phyloP scores from a whole-genome alignment of 2,797 vertebrate species.

The Alca torda region DNA sequence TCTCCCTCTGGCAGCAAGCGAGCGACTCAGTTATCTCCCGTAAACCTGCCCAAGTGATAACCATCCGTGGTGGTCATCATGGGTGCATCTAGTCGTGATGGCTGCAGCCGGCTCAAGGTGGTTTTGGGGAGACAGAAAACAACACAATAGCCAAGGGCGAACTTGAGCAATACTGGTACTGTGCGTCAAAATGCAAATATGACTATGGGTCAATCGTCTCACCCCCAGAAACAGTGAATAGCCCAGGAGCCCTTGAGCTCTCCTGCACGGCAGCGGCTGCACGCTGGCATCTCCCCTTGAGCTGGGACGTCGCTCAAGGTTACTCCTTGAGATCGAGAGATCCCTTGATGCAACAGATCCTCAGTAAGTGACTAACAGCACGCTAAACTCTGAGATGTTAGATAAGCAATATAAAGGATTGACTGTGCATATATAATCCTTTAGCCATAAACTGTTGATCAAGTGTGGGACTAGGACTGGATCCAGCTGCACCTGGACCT shows the following conservation, averaged over 20 bases:
- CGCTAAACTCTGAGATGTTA: neutral
- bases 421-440: neutral
- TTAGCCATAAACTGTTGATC: neutral
- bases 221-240: neutral
- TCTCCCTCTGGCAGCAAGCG: neutral
- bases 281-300: neutral
- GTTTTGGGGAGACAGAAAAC: neutral
- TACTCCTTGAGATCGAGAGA: neutral
- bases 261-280: neutral
- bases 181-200: neutral
- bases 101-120: neutral
- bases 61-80: neutral
- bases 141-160: neutral
- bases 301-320: neutral
- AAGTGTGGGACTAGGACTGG: neutral
- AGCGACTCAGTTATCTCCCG: neutral
- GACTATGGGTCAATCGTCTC: neutral
- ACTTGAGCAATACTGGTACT: neutral
- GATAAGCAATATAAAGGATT: neutral
- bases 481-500: neutral
- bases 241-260: neutral
- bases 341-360: neutral
- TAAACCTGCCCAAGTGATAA: neutral
- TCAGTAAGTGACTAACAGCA: neutral
- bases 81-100: neutral